Evolutionary conservation across 2,888 invertebrate genomes (phyloP), one percentile per base, ranked within the genome.

Genomic region (Pyrgus malvae): DNA sequence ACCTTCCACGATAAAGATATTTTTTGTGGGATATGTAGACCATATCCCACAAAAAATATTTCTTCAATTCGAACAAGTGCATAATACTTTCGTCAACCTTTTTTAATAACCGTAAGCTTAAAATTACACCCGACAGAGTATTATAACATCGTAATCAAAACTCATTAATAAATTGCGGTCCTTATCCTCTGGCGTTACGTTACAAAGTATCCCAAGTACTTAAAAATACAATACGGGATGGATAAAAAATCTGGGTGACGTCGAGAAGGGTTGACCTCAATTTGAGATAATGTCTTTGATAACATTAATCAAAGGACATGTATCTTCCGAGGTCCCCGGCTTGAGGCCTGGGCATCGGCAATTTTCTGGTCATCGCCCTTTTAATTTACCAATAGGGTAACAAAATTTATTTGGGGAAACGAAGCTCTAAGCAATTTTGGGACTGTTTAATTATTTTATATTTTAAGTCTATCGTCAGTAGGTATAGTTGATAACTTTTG

Each of bases 231-330:
- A 38, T 19, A 38, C n/a, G 17, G 29, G 27, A 29, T 16, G 7
- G 17, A 29, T 16, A 14, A 14, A 44, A 44, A 44, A 29, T 16
- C 17, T 29, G 27, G 29, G 29, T 44, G 29, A 44, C 42, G 63
- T 61, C 61, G 64, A 67, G 68, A 70, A 73, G 74, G 74, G 74
- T 72, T 72, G 74, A 64, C 72, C 82, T 74, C 76, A 82, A 83
- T 85, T 80, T 78, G 74, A 74, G 88, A 89, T 88, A 83, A 78
- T 76, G 64, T 68, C 62, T 67, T 68, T 83, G 90, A 89, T 88
- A 90, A 83, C 84, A 87, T 88, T 89, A 87, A 90, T 90, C 89
- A 85, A 79, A 75, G 74, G 72, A 74, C 72, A 76, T 80, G 49
- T 49, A 40, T 37, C 40, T 48, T 49, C n/a, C 29, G 17, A 38